These are phyloP conservation scores for Torymus tubicola DNA, from an alignment of 2,888 invertebrate genomes.

Conservation along the genomic window DNA sequence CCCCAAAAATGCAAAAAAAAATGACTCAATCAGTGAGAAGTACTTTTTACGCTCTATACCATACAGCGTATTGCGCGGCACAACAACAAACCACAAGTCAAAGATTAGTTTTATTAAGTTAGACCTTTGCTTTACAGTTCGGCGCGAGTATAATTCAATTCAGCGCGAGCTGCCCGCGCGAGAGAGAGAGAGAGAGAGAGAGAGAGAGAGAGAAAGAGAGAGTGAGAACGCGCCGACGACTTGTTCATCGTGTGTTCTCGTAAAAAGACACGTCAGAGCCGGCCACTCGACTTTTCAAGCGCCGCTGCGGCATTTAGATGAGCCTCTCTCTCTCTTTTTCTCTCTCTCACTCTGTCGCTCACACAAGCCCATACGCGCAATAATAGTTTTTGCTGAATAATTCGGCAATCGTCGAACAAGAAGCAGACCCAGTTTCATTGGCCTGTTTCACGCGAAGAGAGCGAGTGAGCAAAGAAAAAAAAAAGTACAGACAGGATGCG, in stretches of 20 bases:
- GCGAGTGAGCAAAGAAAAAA: background rate
- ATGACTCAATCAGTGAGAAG: too few relatives aligned
- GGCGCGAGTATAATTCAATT: conserved; percentile 5
- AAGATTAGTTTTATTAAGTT: background rate
- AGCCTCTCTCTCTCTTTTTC: background rate
- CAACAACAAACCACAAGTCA: too few relatives aligned
- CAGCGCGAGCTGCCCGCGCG: background rate
- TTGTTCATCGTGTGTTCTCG: background rate
- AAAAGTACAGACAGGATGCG: background rate
- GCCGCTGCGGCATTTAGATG: conserved; percentile 5
- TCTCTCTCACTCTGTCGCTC: too few relatives aligned
- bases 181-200: too few relatives aligned
- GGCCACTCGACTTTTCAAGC: background rate
- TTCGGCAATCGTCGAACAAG: conserved; percentile 18
- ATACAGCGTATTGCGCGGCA: too few relatives aligned
- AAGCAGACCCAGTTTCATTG: conserved; percentile 24
- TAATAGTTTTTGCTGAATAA: conserved; percentile 34
- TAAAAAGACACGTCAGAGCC: conserved; percentile 20
- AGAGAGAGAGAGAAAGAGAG: too few relatives aligned
- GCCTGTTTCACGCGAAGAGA: conserved; percentile 4
- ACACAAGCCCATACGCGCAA: background rate
- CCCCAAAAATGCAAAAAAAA: too few relatives aligned
- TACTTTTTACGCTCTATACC: too few relatives aligned
- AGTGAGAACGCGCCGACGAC: background rate
- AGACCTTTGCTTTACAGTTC: background rate